Base-by-base conservation (phyloP, 2,113 vertebrate genomes). In the Perognathus longimembris region DNA sequence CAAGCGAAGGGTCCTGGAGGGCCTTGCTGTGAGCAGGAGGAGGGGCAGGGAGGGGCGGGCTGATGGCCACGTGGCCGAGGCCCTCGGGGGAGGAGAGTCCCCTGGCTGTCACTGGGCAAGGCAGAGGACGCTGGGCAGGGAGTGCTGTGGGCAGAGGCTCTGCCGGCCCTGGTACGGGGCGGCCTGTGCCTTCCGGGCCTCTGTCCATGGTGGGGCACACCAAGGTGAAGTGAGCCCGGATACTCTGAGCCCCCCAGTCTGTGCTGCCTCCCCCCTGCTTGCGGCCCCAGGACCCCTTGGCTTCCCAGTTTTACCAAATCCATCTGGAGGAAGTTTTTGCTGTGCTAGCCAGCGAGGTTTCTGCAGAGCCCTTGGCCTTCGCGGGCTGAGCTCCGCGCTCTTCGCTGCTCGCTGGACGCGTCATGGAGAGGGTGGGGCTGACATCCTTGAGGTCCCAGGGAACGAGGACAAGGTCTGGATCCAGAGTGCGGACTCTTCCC, bases 231-330 rank as follows among this genome's bases (percentile, higher is more conserved):
- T 36, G 36, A 66, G 4, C n/a, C n/a, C n/a, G n/a, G n/a, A n/a
- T n/a, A n/a, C n/a, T n/a, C n/a, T n/a, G n/a, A n/a, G n/a, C n/a
- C n/a, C n/a, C n/a, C n/a, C n/a, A n/a, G n/a, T n/a, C n/a, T n/a
- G 12, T 2, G 6, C 5, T 32, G 45, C 45, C 40, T 12, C n/a
- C 2, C 0, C 21, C 10, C 69, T 1, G 0, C 14, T 26, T 0
- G 21, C 1, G 12, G 15, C 54, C 45, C 61, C 18, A 10, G 6
- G 0, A 0, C 24, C 0, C 21, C 28, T 34, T 42, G 21, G 1
- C 14, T 28, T 7, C 12, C 24, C 45, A 45, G 61, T 38, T 45
- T 30, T 28, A 40, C 84, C 12, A 4, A 18, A 36, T 73, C 67
- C 45, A 32, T 69, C 18, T 1, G 20, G 42, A 61, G 36, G 50